Evolutionary conservation across 2,797 vertebrate genomes (phyloP), one percentile per base, ranked within the genome.

Genomic region (Poecile montanus): DNA sequence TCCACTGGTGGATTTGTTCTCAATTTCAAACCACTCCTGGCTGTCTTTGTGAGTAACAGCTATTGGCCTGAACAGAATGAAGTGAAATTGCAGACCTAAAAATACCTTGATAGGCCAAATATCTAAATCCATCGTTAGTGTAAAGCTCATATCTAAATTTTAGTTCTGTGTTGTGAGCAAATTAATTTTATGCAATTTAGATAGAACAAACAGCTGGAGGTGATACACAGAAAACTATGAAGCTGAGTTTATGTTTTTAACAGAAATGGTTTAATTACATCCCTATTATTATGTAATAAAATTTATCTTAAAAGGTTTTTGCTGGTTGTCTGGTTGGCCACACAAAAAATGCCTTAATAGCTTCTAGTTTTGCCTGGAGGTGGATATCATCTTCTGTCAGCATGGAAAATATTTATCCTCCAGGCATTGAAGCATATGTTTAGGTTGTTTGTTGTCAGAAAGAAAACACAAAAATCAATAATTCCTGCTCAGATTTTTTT

Each of bases 381-480:
- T 93, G 71, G 88, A 36, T 94, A 91, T 92, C 79, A 71, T 92
- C 86, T 94, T 91, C 86, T 87, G 57, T 85, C 75, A 94, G 91
- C 40, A 11, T 68, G 78, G 91, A 74, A 95, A 96, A 83, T 94
- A 95, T 94, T 95, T 95, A 71, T 95, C 91, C 94, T 95, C 27
- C 65, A 95, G 95, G 92, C 92, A 93, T 71, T 89, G 94, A 82
- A 95, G 68, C 95, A 97, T 95, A 92, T 92, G 95, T 91, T 94
- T 85, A 45, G 26, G 25, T 4, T 94, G 88, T 95, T 93, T 85
- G 50, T 89, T 96, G 93, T 94, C 86, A 83, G 92, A 92, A 91
- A 77, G 91, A 74, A 80, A 95, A 83, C 94, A 87, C 10, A 6
- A 95, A 97, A 97, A 96, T 97, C 96, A 92, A 95, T 95, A 95